phyloP scores from a whole-genome alignment of 1,140 invertebrate species.

The Brachionus asplanchnoidis region DNA sequence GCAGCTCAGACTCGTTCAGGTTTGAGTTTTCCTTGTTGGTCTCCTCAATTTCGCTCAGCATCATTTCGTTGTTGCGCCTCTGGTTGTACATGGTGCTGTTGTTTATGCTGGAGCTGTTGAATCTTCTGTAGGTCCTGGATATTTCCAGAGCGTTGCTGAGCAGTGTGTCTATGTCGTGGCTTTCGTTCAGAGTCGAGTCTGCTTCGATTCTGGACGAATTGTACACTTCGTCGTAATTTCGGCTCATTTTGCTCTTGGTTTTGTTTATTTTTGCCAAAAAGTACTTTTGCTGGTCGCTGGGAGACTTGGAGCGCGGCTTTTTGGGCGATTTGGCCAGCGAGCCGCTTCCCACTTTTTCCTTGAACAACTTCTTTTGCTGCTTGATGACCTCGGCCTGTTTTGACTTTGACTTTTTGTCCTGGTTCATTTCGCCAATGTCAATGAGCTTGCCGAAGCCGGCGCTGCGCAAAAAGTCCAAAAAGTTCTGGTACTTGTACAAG shows the following conservation, averaged over 20 bases:
- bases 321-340: background rate
- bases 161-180: background rate
- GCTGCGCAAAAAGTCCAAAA: slow-evolving; percentile 53
- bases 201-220: background rate
- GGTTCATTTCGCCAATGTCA: slow-evolving; percentile 22
- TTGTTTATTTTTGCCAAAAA: slow-evolving; percentile 13
- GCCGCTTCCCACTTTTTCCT: background rate
- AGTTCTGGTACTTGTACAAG: slow-evolving; percentile 54
- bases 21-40: slow-evolving; percentile 4
- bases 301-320: background rate
- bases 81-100: slow-evolving; percentile 26
- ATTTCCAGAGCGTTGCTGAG: slow-evolving; percentile 19
- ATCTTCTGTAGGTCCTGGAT: background rate
- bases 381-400: background rate
- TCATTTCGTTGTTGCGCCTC: background rate
- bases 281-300: slow-evolving; percentile 6
- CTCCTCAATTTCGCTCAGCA: slow-evolving; percentile 1
- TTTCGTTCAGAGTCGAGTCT: background rate
- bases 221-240: background rate
- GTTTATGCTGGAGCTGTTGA: slow-evolving; percentile 11
- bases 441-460: slow-evolving; percentile 47
- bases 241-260: background rate
- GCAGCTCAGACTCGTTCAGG: slow-evolving; percentile 1
- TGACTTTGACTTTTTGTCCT: background rate
- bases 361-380: slow-evolving; percentile 1